Evolutionary conservation across 2,113 vertebrate species (phyloP).

Genomic region (Macaca mulatta): DNA sequence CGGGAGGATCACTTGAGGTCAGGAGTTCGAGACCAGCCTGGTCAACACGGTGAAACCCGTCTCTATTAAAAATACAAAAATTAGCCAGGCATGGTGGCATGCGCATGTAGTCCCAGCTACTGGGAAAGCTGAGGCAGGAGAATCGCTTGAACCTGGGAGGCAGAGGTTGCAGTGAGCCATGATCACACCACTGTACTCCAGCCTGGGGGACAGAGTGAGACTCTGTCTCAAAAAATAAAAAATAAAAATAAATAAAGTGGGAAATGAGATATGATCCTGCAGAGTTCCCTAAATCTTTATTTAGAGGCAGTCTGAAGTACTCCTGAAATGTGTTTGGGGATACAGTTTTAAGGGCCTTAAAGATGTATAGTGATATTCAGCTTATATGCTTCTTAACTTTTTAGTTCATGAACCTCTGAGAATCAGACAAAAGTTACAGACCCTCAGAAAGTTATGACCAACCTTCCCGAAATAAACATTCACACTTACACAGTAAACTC

Average conservation of each 20-base stretch:
- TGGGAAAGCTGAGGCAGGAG: too few relatives aligned
- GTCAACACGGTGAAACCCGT: too few relatives aligned
- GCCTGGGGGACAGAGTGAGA: too few relatives aligned
- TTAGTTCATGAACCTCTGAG: conserved; percentile 17
- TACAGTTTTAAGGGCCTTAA: neutral
- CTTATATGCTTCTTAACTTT: conserved; percentile 47
- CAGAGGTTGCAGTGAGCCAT: too few relatives aligned
- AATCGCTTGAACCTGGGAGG: too few relatives aligned
- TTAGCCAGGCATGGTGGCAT: too few relatives aligned
- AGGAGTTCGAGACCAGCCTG: too few relatives aligned
- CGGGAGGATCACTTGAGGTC: too few relatives aligned
- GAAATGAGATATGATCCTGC: neutral
- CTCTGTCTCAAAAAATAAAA: too few relatives aligned
- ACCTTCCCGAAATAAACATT: neutral
- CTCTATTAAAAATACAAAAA: too few relatives aligned
- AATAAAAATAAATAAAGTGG: neutral
- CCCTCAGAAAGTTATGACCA: neutral
- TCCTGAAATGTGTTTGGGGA: conserved; percentile 43
- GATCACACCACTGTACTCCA: too few relatives aligned
- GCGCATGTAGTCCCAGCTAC: too few relatives aligned
- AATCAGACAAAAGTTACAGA: conserved; percentile 36
- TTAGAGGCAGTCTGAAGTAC: neutral
- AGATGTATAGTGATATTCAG: conserved; percentile 25
- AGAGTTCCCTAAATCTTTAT: conserved; percentile 46
- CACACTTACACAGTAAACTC: neutral